phyloP scores from a whole-genome alignment of 2,113 vertebrate genomes.

The Boulengeromyrus knoepffleri region DNA sequence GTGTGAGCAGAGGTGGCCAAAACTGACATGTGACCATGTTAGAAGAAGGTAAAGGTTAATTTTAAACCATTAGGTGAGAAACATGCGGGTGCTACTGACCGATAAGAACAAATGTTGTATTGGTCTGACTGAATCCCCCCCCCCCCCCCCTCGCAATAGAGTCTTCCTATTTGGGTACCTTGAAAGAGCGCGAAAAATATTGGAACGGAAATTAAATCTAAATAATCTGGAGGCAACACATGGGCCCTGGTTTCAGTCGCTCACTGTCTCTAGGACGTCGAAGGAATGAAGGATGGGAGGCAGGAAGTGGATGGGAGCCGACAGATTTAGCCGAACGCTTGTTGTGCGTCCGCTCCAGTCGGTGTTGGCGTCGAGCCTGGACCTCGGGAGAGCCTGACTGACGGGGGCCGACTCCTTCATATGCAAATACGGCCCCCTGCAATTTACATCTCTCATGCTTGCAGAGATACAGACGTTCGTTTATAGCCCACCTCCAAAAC shows the following conservation, averaged over 20 bases:
- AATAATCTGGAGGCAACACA: background rate
- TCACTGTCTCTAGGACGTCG: background rate
- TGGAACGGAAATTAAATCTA: background rate
- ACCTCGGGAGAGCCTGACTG: background rate
- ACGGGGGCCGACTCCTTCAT: slow-evolving; percentile 5
- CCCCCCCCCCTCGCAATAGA: background rate
- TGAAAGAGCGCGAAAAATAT: background rate
- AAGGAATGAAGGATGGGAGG: background rate
- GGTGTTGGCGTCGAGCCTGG: background rate
- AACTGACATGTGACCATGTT: background rate
- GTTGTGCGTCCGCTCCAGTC: background rate
- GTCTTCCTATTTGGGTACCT: background rate
- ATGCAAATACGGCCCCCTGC: slow-evolving; percentile 4
- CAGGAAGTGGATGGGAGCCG: background rate
- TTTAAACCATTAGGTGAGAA: background rate
- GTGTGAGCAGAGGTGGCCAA: background rate
- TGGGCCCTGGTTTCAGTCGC: background rate
- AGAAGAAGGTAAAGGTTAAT: background rate
- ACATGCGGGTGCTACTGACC: background rate
- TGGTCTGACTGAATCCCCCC: background rate
- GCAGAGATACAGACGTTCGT: background rate
- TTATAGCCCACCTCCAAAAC: background rate
- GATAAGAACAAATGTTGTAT: slow-evolving; percentile 1
- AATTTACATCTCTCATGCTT: slow-evolving; percentile 16
- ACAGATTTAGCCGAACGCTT: background rate